Base-by-base conservation (phyloP, 2,888 invertebrate species). In the Parelbella ahira region DNA sequence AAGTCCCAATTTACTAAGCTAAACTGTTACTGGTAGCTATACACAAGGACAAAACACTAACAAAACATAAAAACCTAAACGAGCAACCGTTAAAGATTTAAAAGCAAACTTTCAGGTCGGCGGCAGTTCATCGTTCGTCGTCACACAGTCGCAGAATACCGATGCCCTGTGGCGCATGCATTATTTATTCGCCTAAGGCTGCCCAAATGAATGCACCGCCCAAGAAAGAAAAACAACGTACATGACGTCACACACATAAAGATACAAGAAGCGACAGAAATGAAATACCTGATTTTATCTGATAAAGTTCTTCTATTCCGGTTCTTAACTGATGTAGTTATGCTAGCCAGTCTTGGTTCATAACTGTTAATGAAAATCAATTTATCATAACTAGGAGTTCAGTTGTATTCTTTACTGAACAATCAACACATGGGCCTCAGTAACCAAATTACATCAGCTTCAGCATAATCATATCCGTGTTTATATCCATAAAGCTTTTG, bases 131-230 rank as follows among this genome's bases (percentile, higher is more conserved):
- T 32, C 24, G 30, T 7, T 13, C 57, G 65, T 58, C 61, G 55
- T 54, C 15, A 15, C 59, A 66, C 69, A 48, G 63, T 56, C 58
- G 63, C 56, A 51, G 84, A 82, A 82, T 83, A 79, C 78, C 73
- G 76, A 84, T 83, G 74, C 78, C 73, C 63, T 60, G 53, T 50
- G 66, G 59, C 58, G 62, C 68, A 84, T 86, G 83, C 83, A 86
- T 86, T 83, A 86, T 86, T 80, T 80, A 84, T 84, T 62, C 61
- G 53, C 64, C 74, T 79, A 82, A 83, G 76, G 72, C 78, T 71
- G 64, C 67, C 73, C 67, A 81, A 81, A 82, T 80, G 78, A 83
- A 86, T 83, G 83, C 83, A 83, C 67, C 72, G 56, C 55, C 57
- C 53, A 68, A 73, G 73, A 79, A 79, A 80, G 73, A 79, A 78